These are phyloP conservation scores for Alectoris magna DNA, from an alignment of 2,797 vertebrate genomes.

Conservation along the genomic window DNA sequence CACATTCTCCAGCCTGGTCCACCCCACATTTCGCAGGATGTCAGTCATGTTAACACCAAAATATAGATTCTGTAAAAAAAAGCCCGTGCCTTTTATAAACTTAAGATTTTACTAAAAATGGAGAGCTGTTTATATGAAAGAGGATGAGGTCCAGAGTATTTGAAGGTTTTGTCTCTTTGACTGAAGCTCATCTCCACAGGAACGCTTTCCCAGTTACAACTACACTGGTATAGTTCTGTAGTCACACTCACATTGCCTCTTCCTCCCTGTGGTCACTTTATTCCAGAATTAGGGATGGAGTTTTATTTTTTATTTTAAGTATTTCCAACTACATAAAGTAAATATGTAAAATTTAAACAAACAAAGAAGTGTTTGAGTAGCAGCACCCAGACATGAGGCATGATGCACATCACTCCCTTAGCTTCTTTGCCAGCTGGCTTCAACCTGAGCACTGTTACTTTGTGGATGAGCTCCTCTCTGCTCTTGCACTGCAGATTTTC, in stretches of 20 bases:
- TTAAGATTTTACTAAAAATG: not conserved
- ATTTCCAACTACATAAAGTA: not conserved
- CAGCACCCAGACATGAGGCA: not conserved
- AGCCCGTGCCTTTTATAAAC: not conserved
- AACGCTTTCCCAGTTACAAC: not conserved
- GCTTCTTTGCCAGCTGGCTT: not conserved
- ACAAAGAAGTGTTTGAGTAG: not conserved
- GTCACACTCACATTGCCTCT: not conserved
- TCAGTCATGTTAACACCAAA: not conserved
- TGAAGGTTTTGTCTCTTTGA: not conserved
- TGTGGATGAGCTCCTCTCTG: not conserved
- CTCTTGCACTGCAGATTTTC: not conserved
- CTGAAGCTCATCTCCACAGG: not conserved
- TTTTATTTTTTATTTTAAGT: conserved; percentile 2
- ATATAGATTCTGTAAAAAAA: not conserved
- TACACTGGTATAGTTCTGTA: not conserved
- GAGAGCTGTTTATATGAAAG: not conserved
- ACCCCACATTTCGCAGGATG: not conserved
- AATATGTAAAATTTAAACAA: conserved; percentile 19
- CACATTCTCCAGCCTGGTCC: not conserved
- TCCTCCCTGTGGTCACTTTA: not conserved
- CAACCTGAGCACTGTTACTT: rapidly evolving
- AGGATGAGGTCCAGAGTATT: not conserved
- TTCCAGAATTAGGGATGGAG: not conserved
- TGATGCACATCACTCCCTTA: not conserved